These are phyloP conservation scores for Eulemur macaco DNA, from an alignment of 2,113 vertebrate genomes.

Conservation along the genomic window DNA sequence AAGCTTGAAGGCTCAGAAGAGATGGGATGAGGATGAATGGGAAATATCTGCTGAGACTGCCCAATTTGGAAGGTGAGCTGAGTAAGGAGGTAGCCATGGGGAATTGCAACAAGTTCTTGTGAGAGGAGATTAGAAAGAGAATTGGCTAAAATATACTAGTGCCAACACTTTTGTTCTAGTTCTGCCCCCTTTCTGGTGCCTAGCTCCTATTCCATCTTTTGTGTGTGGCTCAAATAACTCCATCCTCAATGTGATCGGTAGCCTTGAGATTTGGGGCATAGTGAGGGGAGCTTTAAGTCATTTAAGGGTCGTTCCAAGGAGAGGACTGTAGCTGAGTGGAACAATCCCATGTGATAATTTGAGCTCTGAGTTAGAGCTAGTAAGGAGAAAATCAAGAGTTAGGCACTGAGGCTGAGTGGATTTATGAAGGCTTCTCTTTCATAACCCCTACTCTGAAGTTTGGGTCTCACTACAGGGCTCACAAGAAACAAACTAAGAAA, in stretches of 20 bases:
- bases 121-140: not conserved
- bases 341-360: not conserved
- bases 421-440: not conserved
- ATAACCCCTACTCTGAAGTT: not conserved
- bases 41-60: not conserved
- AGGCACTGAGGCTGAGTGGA: not conserved
- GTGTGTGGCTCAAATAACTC: not conserved
- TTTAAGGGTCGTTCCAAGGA: not conserved
- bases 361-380: not conserved
- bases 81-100: not conserved
- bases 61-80: not conserved
- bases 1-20: not conserved
- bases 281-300: not conserved
- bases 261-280: not conserved
- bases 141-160: not conserved
- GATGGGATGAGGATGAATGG: not conserved
- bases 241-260: not conserved
- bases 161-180: not conserved
- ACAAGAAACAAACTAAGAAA: not conserved
- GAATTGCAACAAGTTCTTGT: not conserved
- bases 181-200: not conserved
- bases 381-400: not conserved
- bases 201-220: not conserved
- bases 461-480: not conserved
- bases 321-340: not conserved